Evolutionary conservation across 2,888 invertebrate genomes (phyloP).

Genomic region (Trachelus stipa): DNA sequence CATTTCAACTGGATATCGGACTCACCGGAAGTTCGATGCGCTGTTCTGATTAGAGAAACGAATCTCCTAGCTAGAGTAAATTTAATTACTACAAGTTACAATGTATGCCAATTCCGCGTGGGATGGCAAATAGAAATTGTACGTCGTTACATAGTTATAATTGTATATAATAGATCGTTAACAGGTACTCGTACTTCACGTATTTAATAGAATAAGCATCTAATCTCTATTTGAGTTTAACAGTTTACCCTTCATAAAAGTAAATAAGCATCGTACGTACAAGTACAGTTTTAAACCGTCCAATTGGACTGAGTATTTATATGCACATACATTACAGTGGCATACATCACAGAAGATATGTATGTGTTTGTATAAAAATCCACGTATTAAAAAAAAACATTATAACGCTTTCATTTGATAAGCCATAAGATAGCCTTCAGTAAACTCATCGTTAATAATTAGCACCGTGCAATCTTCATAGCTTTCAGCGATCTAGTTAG

Average conservation of each 20-base stretch:
- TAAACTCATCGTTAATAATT: background rate
- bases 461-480: background rate
- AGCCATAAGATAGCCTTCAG: background rate
- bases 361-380: background rate
- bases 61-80: slow-evolving; percentile 43
- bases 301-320: background rate
- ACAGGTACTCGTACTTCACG: background rate
- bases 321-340: background rate
- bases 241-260: background rate
- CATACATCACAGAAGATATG: background rate
- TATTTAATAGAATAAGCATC: background rate
- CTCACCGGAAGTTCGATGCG: background rate
- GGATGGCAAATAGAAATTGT: slow-evolving; percentile 31
- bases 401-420: background rate
- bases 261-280: background rate
- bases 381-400: background rate
- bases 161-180: background rate
- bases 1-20: background rate
- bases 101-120: slow-evolving; percentile 35
- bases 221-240: background rate
- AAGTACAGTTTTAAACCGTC: background rate
- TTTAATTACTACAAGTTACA: slow-evolving; percentile 39
- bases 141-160: background rate
- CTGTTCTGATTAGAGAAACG: slow-evolving; percentile 36
- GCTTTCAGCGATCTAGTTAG: background rate